phyloP scores from a whole-genome alignment of 2,113 vertebrate genomes.

The Macrotus californicus region DNA sequence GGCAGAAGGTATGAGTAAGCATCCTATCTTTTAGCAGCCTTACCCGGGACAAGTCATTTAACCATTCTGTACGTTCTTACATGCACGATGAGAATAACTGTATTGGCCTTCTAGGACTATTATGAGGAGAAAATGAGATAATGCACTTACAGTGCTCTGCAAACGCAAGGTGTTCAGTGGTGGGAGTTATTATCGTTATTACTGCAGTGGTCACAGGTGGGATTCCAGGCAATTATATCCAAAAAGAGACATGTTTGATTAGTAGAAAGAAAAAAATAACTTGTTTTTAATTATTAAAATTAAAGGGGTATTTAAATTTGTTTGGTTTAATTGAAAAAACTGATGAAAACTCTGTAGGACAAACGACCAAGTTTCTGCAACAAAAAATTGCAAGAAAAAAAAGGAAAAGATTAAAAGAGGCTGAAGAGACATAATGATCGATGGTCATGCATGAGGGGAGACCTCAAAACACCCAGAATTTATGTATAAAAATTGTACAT shows the following conservation, averaged over 20 bases:
- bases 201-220: neutral
- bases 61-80: neutral
- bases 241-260: neutral
- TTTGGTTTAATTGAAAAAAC: neutral
- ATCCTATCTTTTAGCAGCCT: neutral
- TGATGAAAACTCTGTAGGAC: neutral
- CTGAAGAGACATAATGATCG: too few relatives aligned
- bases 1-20: neutral
- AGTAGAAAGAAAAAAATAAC: neutral
- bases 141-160: neutral
- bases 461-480: too few relatives aligned
- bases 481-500: too few relatives aligned
- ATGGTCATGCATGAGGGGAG: too few relatives aligned
- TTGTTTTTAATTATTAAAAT: conserved; percentile 20
- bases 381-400: conserved; percentile 1
- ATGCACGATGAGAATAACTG: neutral
- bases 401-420: neutral
- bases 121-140: neutral
- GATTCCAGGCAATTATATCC: neutral
- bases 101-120: neutral
- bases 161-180: neutral
- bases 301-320: neutral
- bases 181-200: neutral
- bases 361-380: neutral
- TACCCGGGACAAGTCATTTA: neutral